Conservation (phyloP, 2,888 invertebrate species). For the Xanthia icteritia region DNA sequence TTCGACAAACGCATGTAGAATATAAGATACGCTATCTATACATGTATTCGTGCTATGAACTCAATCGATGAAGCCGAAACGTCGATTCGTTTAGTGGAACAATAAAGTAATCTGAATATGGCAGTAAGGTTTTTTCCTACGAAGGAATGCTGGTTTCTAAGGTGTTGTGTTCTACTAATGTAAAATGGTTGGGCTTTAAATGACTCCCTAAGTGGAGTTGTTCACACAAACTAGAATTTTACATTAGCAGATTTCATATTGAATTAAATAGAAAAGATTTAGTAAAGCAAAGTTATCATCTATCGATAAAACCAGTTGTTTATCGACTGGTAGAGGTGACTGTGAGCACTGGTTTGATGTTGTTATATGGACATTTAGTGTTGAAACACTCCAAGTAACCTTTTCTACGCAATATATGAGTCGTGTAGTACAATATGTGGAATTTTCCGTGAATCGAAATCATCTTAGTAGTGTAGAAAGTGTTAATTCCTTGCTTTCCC, state of each 20-base stretch:
- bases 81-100: slow-evolving; percentile 21
- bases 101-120: slow-evolving; percentile 42
- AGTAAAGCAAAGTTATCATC: slow-evolving; percentile 12
- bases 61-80: slow-evolving; percentile 39
- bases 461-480: slow-evolving; percentile 65
- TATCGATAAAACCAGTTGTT: slow-evolving; percentile 53
- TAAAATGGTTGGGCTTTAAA: neutral
- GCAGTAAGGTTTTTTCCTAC: neutral
- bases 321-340: slow-evolving; percentile 42
- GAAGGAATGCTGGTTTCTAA: neutral
- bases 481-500: slow-evolving; percentile 70
- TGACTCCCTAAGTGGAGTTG: neutral
- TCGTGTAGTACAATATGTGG: slow-evolving; percentile 29
- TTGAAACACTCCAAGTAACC: slow-evolving; percentile 51
- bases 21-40: slow-evolving; percentile 57
- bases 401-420: slow-evolving; percentile 40
- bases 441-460: slow-evolving; percentile 62
- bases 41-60: slow-evolving; percentile 41
- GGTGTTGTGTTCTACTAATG: neutral
- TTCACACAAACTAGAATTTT: neutral
- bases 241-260: neutral
- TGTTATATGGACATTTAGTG: slow-evolving; percentile 50
- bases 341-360: slow-evolving; percentile 28
- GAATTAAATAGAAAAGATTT: slow-evolving; percentile 9
- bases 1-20: slow-evolving; percentile 26